Base-by-base conservation (phyloP, 2,113 vertebrate genomes). In the Aphyosemion australe region DNA sequence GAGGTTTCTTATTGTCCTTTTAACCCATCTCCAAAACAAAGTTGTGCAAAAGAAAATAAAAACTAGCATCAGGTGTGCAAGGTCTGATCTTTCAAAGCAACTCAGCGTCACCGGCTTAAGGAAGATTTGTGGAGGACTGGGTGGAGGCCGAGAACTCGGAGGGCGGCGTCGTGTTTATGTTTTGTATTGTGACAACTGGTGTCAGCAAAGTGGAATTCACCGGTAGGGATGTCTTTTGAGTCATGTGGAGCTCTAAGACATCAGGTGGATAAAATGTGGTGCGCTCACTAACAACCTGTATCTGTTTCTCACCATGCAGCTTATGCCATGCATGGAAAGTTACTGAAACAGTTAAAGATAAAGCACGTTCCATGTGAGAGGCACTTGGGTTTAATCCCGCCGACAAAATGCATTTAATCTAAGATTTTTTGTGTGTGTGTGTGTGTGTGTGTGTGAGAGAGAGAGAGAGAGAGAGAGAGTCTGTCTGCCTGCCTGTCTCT, bases 321-420 rank as follows among this genome's bases (percentile, higher is more conserved):
- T 16, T 31, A 15, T 37, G 59, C 74, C 54, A 58, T 61, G 20
- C 37, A 72, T 71, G 62, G 46, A 84, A 76, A 65, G 4, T 20
- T n/a, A 69, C 60, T 56, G 1, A 57, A 62, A 61, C 26, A 12
- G 5, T 1, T 18, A 11, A 14, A 1, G 4, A 55, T 50, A 55
- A 68, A 65, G 61, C 31, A n/a, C 37, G 1, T 45, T 7, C 4
- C 10, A 16, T 52, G 37, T 50, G 6, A 49, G 37, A 49, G 14
- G 7, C 7, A 49, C 20, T 34, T 18, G 42, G 39, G 32, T 1
- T 48, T 46, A n/a, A n/a, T n/a, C n/a, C n/a, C n/a, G n/a, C n/a
- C n/a, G n/a, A n/a, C n/a, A n/a, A n/a, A n/a, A n/a, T n/a, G n/a
- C n/a, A n/a, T n/a, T n/a, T n/a, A n/a, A n/a, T n/a, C n/a, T n/a